Base-by-base conservation (phyloP, 2,113 vertebrate species). In the Notarius quadriscutis region DNA sequence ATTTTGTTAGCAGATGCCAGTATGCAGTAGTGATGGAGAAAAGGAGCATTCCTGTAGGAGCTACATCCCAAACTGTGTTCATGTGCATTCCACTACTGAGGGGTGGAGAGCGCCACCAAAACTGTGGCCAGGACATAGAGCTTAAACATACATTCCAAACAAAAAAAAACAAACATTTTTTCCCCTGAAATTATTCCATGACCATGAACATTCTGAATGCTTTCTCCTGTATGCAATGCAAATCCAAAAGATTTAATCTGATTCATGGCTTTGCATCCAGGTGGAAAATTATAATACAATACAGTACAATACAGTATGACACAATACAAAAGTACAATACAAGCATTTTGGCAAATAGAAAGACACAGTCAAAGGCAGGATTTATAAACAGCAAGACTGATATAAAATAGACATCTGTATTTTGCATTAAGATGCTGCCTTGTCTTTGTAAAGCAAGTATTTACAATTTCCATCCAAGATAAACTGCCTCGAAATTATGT, bases 111-210 rank as follows among this genome's bases (percentile, higher is more conserved):
- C n/a, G 86, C 79, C 77, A 41, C 88, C 90, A 91, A 82, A 88
- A 88, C 87, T 92, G 88, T 65, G 89, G 91, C 90, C 92, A 93
- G 94, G 93, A 94, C 92, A 92, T 89, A 90, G 91, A 92, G 89
- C 85, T 92, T 92, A 90, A 92, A 89, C 88, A 92, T 92, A 94
- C 87, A 92, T 34, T 71, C 74, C 77, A 41, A 41, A 41, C 0
- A 4, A 41, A 41, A 41, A 41, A 41, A 50, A 53, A 84, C 86
- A 78, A 89, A 89, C 89, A 90, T 86, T 92, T 90, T 71, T 84
- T 69, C 86, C 80, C 27, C 65, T 80, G n/a, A 65, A 75, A 71
- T 83, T 63, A 57, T 50, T 67, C 8, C 41, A 67, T 81, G 84
- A 60, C 81, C 84, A 79, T 55, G 1, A n/a, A 90, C 62, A 60